phyloP scores from a whole-genome alignment of 2,113 vertebrate genomes.

The Protomyctophum bolini region DNA sequence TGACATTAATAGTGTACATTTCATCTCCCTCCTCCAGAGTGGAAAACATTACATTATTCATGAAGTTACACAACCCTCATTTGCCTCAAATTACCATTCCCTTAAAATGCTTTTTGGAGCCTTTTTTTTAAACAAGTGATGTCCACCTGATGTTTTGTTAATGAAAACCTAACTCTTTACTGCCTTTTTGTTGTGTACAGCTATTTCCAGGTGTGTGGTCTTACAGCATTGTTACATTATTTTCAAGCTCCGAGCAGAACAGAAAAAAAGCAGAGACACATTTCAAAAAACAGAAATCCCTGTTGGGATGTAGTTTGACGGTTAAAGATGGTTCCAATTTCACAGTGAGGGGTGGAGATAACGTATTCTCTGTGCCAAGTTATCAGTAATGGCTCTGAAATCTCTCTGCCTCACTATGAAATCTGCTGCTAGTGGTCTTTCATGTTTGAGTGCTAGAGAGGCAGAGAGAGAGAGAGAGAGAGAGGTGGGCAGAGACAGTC shows the following conservation, averaged over 20 bases:
- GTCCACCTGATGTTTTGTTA: neutral
- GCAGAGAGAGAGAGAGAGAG: conserved; percentile 20
- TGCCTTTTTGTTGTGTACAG: neutral
- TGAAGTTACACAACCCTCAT: conserved; percentile 13
- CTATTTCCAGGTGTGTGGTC: neutral
- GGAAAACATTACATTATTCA: conserved; percentile 9
- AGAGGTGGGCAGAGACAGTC: neutral
- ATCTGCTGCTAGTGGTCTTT: conserved; percentile 35
- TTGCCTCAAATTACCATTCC: conserved; percentile 3
- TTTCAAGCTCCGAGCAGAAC: neutral
- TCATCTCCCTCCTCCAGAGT: neutral
- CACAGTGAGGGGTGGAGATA: neutral
- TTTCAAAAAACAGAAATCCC: conserved; percentile 2
- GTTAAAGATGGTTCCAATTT: conserved; percentile 33
- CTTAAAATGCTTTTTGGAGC: conserved; percentile 1
- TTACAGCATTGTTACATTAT: neutral
- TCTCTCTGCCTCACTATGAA: conserved; percentile 8
- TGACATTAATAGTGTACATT: neutral
- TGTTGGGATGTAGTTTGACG: neutral
- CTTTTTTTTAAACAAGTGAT: neutral
- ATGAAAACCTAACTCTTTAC: neutral
- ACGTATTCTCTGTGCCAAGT: neutral
- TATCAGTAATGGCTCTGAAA: conserved; percentile 26
- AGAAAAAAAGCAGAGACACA: neutral
- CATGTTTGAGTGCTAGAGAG: conserved; percentile 33